These are phyloP conservation scores for Vicugna pacos DNA, from an alignment of 2,113 vertebrate species.

Conservation along the genomic window DNA sequence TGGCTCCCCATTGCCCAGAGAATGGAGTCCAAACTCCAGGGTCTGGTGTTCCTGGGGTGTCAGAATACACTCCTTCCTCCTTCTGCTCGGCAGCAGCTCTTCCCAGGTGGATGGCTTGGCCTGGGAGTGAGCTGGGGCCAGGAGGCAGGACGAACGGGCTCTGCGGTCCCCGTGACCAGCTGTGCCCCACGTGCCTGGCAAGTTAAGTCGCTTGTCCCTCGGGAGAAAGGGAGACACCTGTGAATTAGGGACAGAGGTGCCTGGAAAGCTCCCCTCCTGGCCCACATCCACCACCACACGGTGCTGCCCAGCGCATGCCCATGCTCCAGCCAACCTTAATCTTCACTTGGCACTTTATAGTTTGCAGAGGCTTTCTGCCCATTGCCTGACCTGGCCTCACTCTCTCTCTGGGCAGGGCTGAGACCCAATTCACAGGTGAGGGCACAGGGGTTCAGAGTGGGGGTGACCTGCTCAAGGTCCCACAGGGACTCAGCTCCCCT, in stretches of 20 bases:
- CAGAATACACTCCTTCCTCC: too few species aligned
- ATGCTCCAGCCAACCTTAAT: accelerated
- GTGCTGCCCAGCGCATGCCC: accelerated
- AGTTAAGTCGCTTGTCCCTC: accelerated
- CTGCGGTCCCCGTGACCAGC: too few species aligned
- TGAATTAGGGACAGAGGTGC: accelerated
- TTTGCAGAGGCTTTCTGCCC: background rate
- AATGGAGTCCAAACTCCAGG: background rate
- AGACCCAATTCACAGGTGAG: background rate
- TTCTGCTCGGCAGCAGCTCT: too few species aligned
- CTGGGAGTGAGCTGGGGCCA: accelerated
- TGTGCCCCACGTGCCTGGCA: background rate
- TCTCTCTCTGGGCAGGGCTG: background rate
- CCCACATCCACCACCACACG: accelerated
- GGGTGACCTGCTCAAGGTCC: background rate
- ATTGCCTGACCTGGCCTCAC: background rate
- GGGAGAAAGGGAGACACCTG: background rate
- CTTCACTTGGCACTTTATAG: background rate
- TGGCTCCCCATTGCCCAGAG: background rate
- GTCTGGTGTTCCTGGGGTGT: background rate
- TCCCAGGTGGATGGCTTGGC: background rate
- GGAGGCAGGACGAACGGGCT: accelerated
- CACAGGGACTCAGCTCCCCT: accelerated
- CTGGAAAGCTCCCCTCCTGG: accelerated
- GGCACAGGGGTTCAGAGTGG: background rate